phyloP scores from a whole-genome alignment of 1,140 invertebrate genomes.

The Sminthurides bifidus region DNA sequence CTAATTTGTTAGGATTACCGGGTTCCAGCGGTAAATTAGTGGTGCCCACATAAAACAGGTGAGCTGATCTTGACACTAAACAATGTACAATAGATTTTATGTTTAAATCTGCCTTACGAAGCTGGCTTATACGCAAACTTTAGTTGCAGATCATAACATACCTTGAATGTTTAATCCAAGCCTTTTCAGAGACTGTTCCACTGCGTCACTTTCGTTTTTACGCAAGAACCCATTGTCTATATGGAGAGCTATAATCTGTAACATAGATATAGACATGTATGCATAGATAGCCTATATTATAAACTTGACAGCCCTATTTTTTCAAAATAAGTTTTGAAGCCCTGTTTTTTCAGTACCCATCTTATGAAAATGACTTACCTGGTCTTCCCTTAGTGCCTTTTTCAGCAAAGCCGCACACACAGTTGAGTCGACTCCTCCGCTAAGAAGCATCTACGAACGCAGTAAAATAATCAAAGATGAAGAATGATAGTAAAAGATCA shows the following conservation, averaged over 20 bases:
- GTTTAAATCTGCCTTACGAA: background rate
- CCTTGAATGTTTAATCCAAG: slow-evolving; percentile 74
- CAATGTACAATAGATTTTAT: slow-evolving; percentile 14
- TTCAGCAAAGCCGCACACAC: slow-evolving; percentile 91
- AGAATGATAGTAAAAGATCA: background rate
- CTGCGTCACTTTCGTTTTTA: slow-evolving; percentile 81
- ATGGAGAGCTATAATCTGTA: slow-evolving; percentile 75
- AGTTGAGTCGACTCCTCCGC: slow-evolving; percentile 96
- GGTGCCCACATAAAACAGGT: slow-evolving; percentile 59
- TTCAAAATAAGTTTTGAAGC: background rate
- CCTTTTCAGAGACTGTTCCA: slow-evolving; percentile 69
- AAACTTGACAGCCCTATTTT: background rate
- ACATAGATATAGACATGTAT: background rate
- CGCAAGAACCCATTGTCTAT: slow-evolving; percentile 99
- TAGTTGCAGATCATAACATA: slow-evolving; percentile 32
- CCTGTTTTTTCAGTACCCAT: background rate
- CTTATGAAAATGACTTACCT: slow-evolving; percentile 40
- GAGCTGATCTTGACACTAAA: slow-evolving; percentile 56
- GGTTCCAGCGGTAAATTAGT: slow-evolving; percentile 59
- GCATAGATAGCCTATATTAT: background rate
- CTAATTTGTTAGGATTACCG: slow-evolving; percentile 39
- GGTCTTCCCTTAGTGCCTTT: slow-evolving; percentile 74
- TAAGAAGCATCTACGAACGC: slow-evolving; percentile 64
- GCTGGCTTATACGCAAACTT: background rate
- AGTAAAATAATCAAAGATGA: slow-evolving; percentile 8